These are phyloP conservation scores for Lytechinus pictus DNA, from an alignment of 35 echinoderm and acorn worm species.

Conservation along the genomic window DNA sequence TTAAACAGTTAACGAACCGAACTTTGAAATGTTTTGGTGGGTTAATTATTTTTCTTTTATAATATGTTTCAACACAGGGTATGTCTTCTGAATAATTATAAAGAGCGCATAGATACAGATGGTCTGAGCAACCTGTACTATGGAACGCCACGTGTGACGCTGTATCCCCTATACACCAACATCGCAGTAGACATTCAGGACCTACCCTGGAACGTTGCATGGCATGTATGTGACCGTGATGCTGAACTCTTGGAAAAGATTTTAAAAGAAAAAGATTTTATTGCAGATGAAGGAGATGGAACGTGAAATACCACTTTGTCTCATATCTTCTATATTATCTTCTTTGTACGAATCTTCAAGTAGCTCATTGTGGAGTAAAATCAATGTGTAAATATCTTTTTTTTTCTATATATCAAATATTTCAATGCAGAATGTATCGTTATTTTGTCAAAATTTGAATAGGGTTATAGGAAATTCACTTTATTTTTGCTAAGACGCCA, in stretches of 20 bases:
- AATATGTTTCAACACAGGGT: slow-evolving; percentile 53
- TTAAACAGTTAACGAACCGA: too few relatives aligned
- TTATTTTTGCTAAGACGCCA: too few relatives aligned
- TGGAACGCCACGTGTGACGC: slow-evolving; percentile 36
- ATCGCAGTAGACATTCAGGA: slow-evolving; percentile 71
- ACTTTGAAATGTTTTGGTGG: not conserved
- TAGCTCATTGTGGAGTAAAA: too few relatives aligned
- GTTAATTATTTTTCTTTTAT: slow-evolving; percentile 16
- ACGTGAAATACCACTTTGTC: too few relatives aligned
- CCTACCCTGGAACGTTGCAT: slow-evolving; percentile 62
- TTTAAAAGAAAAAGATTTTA: not conserved
- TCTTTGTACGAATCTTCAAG: too few relatives aligned
- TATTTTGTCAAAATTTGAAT: too few relatives aligned
- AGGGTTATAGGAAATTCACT: too few relatives aligned
- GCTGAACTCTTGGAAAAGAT: slow-evolving; percentile 27
- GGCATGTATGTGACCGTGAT: slow-evolving; percentile 62
- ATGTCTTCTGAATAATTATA: slow-evolving; percentile 68
- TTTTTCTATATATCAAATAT: too few relatives aligned
- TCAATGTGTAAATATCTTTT: too few relatives aligned
- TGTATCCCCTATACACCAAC: slow-evolving; percentile 74
- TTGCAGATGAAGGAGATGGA: not conserved
- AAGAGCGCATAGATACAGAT: slow-evolving; percentile 66
- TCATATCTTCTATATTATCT: too few relatives aligned
- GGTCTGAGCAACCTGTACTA: slow-evolving; percentile 77
- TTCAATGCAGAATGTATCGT: too few relatives aligned